Base-by-base conservation (phyloP, 2,888 invertebrate species). In the Acanthosepion pharaonis region DNA sequence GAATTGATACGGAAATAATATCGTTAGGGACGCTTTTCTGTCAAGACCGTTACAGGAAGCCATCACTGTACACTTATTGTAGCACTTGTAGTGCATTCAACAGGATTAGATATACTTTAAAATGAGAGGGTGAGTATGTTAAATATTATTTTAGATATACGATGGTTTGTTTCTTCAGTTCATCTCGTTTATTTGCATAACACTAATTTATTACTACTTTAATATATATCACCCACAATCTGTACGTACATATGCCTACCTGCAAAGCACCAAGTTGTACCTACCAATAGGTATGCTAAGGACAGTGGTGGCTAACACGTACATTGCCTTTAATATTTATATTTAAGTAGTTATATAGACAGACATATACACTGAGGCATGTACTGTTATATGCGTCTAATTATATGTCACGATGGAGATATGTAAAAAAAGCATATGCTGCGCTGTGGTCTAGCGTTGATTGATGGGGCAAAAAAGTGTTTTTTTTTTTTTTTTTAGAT, bases 1-100 rank as follows among this genome's bases (percentile, higher is more conserved):
- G 20, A 59, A 59, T 20, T 59, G 20, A 59, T 59, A 59, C 78
- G 78, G 78, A 78, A 78, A n/a, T 78, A 78, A 78, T 78, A n/a
- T 78, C 78, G 78, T 78, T 78, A 78, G 78, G 78, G 78, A 78
- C 78, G n/a, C n/a, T 78, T 78, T 78, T 78, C 15, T 18, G 15
- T n/a, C n/a, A 78, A 78, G n/a, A 78, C 78, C 78, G 78, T 78
- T 78, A 78, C n/a, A 78, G n/a, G 78, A 78, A 78, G 78, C 78
- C 78, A n/a, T 78, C 78, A 78, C 78, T 78, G 78, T n/a, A 78
- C n/a, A 78, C n/a, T 78, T 78, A 78, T 78, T 78, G 78, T 78
- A 78, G 78, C 78, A 78, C 78, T 78, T 78, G 78, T 78, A n/a
- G 78, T 78, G n/a, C 78, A 78, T 78, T 78, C 78, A 78, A 78